Evolutionary conservation across 2,113 vertebrate species (phyloP).

Genomic region (Vulpes ferrilata): DNA sequence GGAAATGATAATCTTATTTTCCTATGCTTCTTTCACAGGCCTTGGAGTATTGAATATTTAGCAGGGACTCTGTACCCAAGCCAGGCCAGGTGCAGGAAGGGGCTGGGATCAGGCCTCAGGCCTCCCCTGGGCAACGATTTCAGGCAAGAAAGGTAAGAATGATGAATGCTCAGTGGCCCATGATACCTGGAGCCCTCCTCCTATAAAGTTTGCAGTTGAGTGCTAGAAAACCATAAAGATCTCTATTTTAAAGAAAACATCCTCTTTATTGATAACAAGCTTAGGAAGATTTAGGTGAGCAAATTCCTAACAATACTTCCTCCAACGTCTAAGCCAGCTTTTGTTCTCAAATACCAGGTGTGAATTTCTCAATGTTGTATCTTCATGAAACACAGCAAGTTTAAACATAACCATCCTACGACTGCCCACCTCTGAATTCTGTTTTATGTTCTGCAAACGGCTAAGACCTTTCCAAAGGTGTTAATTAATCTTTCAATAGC

Average conservation of each 20-base stretch:
- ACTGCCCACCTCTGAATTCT: background rate
- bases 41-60: background rate
- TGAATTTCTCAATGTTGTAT: conserved; percentile 14
- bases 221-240: background rate
- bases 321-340: conserved; percentile 18
- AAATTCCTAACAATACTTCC: conserved; percentile 47
- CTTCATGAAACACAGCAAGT: conserved; percentile 49
- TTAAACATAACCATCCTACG: conserved; percentile 7
- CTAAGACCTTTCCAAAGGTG: background rate
- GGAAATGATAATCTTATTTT: background rate
- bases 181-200: background rate
- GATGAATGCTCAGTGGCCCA: background rate
- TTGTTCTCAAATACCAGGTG: conserved; percentile 55
- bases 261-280: conserved; percentile 39
- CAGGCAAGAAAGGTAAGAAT: background rate
- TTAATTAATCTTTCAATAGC: conserved; percentile 29
- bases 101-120: background rate
- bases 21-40: background rate
- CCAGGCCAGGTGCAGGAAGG: background rate
- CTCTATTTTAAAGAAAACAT: conserved; percentile 47
- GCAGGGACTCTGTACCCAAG: background rate
- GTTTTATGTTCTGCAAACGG: background rate
- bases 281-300: conserved; percentile 17
- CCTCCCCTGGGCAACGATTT: background rate
- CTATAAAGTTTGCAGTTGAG: background rate